Evolutionary conservation across 2,797 vertebrate species (phyloP).

Genomic region (Rhinella marina): DNA sequence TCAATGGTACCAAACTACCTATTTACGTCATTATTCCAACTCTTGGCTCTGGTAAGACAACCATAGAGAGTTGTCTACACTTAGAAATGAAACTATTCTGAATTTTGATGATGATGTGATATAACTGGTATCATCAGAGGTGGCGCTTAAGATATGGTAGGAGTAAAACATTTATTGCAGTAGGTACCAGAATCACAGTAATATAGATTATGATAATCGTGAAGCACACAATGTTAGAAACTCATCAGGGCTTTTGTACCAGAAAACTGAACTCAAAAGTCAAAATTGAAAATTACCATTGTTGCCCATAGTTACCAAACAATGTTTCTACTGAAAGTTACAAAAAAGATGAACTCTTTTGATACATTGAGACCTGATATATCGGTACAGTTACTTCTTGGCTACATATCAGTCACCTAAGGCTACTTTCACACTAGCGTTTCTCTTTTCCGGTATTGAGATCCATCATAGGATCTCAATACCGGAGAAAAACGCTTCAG

Average conservation of each 20-base stretch:
- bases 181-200: neutral
- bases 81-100: neutral
- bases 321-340: neutral
- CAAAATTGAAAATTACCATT: neutral
- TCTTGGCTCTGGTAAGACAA: neutral
- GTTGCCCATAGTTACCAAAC: neutral
- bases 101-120: neutral
- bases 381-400: too few relatives aligned
- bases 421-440: too few relatives aligned
- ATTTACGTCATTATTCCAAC: neutral
- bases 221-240: too few relatives aligned
- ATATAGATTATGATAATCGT: too few relatives aligned
- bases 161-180: too few relatives aligned
- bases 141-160: neutral
- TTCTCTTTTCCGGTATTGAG: too few relatives aligned
- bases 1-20: neutral
- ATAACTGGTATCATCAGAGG: neutral
- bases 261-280: neutral
- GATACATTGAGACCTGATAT: too few relatives aligned
- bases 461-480: too few relatives aligned
- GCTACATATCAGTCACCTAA: too few relatives aligned
- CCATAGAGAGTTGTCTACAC: neutral
- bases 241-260: too few relatives aligned
- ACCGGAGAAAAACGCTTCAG: too few relatives aligned
- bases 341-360: neutral